Conservation (phyloP, 2,888 invertebrate species). For the Bursaphelenchus okinawaensis region DNA sequence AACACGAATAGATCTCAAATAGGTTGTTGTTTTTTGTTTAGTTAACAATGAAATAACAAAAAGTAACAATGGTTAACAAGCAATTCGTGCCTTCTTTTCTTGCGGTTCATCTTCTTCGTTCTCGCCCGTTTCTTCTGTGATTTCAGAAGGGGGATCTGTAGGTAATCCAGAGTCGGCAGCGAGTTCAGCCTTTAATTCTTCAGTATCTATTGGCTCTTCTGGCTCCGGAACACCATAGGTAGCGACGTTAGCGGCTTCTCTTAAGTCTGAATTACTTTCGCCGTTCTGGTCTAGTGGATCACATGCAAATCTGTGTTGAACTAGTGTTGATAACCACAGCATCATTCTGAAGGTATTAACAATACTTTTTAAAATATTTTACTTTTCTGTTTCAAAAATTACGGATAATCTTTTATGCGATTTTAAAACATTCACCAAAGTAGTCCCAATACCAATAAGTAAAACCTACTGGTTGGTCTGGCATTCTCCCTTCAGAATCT, state of each 20-base stretch:
- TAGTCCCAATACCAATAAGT: background rate
- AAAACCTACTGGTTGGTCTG: conserved; percentile 35
- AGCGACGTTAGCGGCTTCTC: background rate
- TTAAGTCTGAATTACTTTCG: background rate
- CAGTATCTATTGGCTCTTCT: background rate
- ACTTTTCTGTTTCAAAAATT: background rate
- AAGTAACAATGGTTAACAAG: background rate
- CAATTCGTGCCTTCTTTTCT: background rate
- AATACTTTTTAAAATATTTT: background rate
- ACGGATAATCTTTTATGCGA: too few relatives aligned
- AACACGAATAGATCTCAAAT: conserved; percentile 5
- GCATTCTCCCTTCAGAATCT: conserved; percentile 50
- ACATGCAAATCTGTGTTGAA: conserved; percentile 38
- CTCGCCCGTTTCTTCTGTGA: too few relatives aligned
- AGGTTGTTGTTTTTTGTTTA: background rate
- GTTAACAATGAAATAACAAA: background rate
- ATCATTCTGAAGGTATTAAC: conserved; percentile 40
- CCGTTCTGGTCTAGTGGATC: conserved; percentile 27
- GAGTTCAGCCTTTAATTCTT: too few relatives aligned
- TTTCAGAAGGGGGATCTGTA: too few relatives aligned
- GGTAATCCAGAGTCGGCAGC: too few relatives aligned
- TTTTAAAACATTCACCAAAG: conserved; percentile 1
- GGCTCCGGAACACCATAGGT: background rate
- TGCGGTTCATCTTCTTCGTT: too few relatives aligned
- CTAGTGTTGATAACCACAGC: conserved; percentile 46